Base-by-base conservation (phyloP, 2,113 vertebrate species). In the Numida meleagris region DNA sequence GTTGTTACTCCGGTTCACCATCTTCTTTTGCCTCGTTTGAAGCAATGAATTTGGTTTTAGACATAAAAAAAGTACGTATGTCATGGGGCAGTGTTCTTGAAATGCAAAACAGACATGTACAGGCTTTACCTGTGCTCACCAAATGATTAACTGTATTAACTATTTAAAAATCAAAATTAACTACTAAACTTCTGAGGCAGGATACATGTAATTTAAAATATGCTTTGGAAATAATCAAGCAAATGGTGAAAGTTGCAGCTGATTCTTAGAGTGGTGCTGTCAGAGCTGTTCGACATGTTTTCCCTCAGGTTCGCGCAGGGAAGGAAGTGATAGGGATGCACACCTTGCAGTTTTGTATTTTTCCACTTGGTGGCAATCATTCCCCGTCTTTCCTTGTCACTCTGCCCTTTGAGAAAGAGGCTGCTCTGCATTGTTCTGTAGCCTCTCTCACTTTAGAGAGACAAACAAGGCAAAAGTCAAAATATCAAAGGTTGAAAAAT, bases 361-460 rank as follows among this genome's bases (percentile, higher is more conserved):
- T 29, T 36, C 97, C 98, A 96, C 97, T 68, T 88, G 98, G 92
- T 97, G 98, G 98, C 94, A 81, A 87, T 96, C 15, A 27, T 33
- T 75, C 61, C 55, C 93, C 63, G 58, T 55, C 50, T 92, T 70
- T 79, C 36, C 55, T 68, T 75, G 18, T 33, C 29, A 6, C 4
- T 24, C n/a, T 8, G 40, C 3, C 0, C 24, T 45, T 5, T 14
- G 18, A 2, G 38, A 4, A 3, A 43, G 42, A 46, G 36, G 24
- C 58, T 65, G 38, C 51, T 77, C 27, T 66, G 72, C 36, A 3
- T 81, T 55, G 46, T 55, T 53, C 59, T 43, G 34, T 23, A 48
- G 63, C 92, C 71, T 33, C 85, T 66, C 34, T 92, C 48, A 53
- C 8, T 21, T 16, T 29, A 40, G 17, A 82, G 40, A 86, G 34